Evolutionary conservation across 2,113 vertebrate genomes (phyloP).

Genomic region (Dicerorhinus sumatrensis): DNA sequence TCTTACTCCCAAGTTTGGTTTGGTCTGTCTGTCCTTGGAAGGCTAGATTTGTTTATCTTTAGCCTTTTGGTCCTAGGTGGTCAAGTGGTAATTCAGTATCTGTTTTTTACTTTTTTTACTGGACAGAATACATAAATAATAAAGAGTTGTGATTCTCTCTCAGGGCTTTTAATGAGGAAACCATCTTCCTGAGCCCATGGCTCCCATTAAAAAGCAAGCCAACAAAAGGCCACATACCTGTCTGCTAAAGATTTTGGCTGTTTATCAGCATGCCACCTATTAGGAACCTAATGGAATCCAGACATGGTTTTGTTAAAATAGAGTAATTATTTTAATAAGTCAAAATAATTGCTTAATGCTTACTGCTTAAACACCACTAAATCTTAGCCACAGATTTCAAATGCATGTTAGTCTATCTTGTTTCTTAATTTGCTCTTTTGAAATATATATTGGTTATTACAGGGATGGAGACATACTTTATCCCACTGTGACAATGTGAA

Average conservation of each 20-base stretch:
- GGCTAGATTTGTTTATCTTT: not conserved
- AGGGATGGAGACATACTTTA: not conserved
- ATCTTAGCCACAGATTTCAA: not conserved
- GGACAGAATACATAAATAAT: not conserved
- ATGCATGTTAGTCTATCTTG: not conserved
- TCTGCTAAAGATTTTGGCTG: not conserved
- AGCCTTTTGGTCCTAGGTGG: not conserved
- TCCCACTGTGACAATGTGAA: not conserved
- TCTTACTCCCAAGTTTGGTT: not conserved
- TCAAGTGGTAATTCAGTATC: not conserved
- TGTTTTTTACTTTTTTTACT: conserved; percentile 30
- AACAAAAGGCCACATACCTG: not conserved
- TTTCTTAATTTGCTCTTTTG: conserved; percentile 41
- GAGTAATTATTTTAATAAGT: conserved; percentile 27
- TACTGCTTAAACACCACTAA: not conserved
- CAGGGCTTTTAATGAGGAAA: not conserved
- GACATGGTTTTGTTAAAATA: conserved; percentile 34
- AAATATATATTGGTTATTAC: not conserved
- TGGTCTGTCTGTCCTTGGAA: not conserved
- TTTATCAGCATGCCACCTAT: not conserved
- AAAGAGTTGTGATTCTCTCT: not conserved
- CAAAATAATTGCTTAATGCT: conserved; percentile 1
- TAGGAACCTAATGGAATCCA: not conserved
- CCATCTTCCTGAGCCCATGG: not conserved
- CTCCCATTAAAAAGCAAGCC: not conserved